These are phyloP conservation scores for Rambutsinella grinnellia DNA, from an alignment of 2,888 invertebrate species.

Conservation along the genomic window DNA sequence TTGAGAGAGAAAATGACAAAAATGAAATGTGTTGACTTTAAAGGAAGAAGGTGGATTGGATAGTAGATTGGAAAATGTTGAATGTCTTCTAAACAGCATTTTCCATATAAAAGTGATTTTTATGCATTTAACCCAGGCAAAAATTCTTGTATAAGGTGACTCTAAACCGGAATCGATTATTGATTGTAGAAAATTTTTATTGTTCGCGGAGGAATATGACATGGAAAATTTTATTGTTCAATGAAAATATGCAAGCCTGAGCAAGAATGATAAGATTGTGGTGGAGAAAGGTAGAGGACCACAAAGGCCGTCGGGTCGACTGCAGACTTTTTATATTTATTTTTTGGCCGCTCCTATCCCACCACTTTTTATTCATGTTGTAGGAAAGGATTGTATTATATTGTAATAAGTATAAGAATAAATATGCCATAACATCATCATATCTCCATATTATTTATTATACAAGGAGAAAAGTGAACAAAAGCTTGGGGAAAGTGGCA, in stretches of 20 bases:
- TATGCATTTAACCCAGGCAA: neutral
- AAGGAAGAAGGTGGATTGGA: neutral
- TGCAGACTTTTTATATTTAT: neutral
- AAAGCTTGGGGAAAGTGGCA: neutral
- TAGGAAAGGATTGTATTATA: neutral
- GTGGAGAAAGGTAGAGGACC: neutral
- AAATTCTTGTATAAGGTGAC: neutral
- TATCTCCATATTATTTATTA: neutral
- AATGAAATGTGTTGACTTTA: neutral
- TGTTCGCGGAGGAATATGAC: neutral
- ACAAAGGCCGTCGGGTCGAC: neutral
- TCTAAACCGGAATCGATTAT: neutral
- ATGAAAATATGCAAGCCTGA: neutral
- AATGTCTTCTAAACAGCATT: too few relatives aligned
- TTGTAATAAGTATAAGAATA: neutral
- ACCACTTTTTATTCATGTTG: neutral
- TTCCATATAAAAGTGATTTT: neutral
- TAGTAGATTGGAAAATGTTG: neutral
- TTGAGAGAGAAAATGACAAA: too few relatives aligned
- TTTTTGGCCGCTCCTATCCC: neutral
- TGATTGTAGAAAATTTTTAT: neutral
- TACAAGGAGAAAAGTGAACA: neutral
- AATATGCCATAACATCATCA: neutral
- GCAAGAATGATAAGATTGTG: neutral
- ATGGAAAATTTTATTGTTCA: neutral